Evolutionary conservation across 2,113 vertebrate genomes (phyloP), one percentile per base, ranked within the genome.

Genomic region (Zootoca vivipara): DNA sequence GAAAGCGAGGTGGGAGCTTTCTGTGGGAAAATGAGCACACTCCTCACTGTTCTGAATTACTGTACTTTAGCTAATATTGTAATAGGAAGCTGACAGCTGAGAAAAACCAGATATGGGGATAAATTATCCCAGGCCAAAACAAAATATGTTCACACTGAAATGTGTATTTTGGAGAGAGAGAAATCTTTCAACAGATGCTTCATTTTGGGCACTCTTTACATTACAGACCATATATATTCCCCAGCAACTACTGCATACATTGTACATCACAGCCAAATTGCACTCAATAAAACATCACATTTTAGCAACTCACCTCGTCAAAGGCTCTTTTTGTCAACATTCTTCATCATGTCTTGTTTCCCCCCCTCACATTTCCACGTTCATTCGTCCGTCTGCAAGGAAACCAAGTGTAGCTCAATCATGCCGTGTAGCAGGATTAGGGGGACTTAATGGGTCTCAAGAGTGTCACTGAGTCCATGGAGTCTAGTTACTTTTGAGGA

Each of bases 41-140:
- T 5, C 58, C 33, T 73, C 85, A 40, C 16, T 52, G 7, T 69
- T 89, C 12, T 81, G 89, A 92, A 89, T 89, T 52, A 73, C 15
- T 80, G 3, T 7, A 65, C 28, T 87, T 91, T 38, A 92, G 91
- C 20, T 89, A 89, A 86, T 82, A 92, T 73, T 83, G 28, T 1
- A 70, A 7, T 67, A 38, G 15, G 64, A 83, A 15, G 10, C 38
- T 28, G 73, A 87, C 2, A 89, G 30, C 2, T 91, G 81, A 89
- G 22, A 74, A 92, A 85, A 94, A 85, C 15, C 2, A 86, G 87
- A 91, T 7, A 40, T 42, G 5, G 0, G 2, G 86, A 89, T 58
- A 87, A 88, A 88, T 83, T 83, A 79, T 89, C 89, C 24, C 3
- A 79, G 78, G 24, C 1, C 35, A 78, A 8, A 10, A 83, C 73